Evolutionary conservation across 2,888 invertebrate species (phyloP).

Genomic region (Trichogramma dendrolimi): DNA sequence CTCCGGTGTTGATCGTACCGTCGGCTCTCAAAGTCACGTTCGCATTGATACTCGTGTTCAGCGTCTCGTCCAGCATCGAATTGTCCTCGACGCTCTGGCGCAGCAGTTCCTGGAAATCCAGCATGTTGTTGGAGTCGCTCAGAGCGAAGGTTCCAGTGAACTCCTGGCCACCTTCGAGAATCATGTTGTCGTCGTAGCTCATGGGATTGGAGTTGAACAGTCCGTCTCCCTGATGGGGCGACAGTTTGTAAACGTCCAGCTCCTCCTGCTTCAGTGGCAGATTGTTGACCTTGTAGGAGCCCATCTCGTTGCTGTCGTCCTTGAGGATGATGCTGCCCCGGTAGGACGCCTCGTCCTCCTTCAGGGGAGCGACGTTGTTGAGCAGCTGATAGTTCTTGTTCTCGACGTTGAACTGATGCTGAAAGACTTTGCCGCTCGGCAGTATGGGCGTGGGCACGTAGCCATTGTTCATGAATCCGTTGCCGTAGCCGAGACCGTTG

Average conservation of each 20-base stretch:
- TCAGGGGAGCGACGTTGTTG: too few relatives aligned
- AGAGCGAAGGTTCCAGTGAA: slow-evolving; percentile 79
- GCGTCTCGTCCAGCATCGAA: slow-evolving; percentile 57
- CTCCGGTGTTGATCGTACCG: slow-evolving; percentile 60
- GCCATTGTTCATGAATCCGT: too few relatives aligned
- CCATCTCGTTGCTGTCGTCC: slow-evolving; percentile 68
- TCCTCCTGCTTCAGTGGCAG: slow-evolving; percentile 71
- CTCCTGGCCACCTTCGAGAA: slow-evolving; percentile 74
- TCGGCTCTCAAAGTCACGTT: slow-evolving; percentile 45
- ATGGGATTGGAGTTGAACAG: slow-evolving; percentile 52
- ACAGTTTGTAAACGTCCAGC: slow-evolving; percentile 68
- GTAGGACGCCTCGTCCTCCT: too few relatives aligned
- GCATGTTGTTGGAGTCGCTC: slow-evolving; percentile 67
- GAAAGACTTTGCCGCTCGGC: too few relatives aligned
- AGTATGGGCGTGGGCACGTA: too few relatives aligned
- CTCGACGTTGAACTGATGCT: too few relatives aligned
- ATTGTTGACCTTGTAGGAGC: slow-evolving; percentile 63
- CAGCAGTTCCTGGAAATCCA: slow-evolving; percentile 56
- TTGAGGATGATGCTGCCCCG: slow-evolving; percentile 55
- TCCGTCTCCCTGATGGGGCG: slow-evolving; percentile 61
- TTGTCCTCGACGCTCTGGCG: slow-evolving; percentile 55
- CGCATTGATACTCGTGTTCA: slow-evolving; percentile 65
- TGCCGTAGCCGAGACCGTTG: too few relatives aligned
- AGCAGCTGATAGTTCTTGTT: too few relatives aligned
- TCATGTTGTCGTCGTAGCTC: slow-evolving; percentile 66